These are phyloP conservation scores for Trachemys scripta DNA, from an alignment of 2,113 vertebrate genomes.

Conservation along the genomic window DNA sequence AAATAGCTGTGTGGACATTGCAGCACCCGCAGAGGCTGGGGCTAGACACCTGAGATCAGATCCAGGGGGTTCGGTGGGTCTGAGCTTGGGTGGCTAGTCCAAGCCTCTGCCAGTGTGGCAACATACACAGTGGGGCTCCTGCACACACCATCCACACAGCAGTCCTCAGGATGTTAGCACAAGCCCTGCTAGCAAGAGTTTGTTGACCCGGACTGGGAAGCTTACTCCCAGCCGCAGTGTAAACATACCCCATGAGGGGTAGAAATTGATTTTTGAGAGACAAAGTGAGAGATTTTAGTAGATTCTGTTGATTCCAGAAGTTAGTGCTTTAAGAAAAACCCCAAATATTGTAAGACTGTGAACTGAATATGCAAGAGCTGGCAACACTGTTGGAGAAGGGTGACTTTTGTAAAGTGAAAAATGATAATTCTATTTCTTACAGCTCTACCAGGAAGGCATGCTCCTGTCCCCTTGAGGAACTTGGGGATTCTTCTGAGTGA, in stretches of 20 bases:
- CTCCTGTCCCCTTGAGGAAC: neutral
- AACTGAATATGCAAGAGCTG: neutral
- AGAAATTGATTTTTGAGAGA: too few species aligned
- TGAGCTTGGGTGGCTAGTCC: neutral
- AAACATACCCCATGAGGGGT: neutral
- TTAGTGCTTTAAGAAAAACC: neutral
- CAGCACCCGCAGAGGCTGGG: neutral
- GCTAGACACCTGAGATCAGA: neutral
- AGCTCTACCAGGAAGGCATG: conserved; percentile 22
- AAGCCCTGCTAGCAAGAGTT: neutral
- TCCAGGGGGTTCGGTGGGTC: neutral
- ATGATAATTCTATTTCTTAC: neutral
- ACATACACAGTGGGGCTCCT: neutral
- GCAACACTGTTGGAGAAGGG: neutral
- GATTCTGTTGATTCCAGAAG: neutral
- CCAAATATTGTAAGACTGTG: neutral
- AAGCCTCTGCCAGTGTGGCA: neutral
- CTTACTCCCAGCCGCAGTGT: neutral
- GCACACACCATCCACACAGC: neutral
- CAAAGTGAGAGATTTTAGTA: too few species aligned
- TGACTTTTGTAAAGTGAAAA: neutral
- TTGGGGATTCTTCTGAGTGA: neutral
- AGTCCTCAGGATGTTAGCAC: neutral
- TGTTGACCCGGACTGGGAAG: neutral
- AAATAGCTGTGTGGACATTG: neutral